Evolutionary conservation across 2,888 invertebrate genomes (phyloP).

Genomic region (Phalangium opilio): DNA sequence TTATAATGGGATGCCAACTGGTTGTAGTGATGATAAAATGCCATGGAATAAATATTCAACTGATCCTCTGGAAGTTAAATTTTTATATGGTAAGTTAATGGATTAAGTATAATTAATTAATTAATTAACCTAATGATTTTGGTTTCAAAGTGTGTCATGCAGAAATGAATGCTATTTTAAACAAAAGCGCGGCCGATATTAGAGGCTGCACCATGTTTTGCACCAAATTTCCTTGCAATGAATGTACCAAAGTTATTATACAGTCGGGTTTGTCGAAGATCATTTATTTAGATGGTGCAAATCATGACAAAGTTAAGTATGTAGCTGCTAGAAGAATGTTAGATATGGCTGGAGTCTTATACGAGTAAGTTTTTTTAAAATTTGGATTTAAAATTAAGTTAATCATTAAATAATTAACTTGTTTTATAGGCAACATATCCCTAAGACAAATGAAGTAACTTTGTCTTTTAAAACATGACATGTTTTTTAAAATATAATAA

Average conservation of each 20-base stretch:
- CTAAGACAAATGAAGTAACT: too few species aligned
- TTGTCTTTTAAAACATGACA: too few species aligned
- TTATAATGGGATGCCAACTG: slow-evolving; percentile 92
- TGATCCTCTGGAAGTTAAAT: slow-evolving; percentile 54
- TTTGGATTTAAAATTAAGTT: too few species aligned
- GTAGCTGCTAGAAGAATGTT: slow-evolving; percentile 69
- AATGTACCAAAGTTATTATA: slow-evolving; percentile 92
- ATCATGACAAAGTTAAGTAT: slow-evolving; percentile 48
- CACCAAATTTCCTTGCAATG: slow-evolving; percentile 87
- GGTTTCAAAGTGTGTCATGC: slow-evolving; percentile 77
- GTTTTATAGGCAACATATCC: too few species aligned
- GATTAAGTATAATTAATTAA: neutral
- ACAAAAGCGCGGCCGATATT: slow-evolving; percentile 64
- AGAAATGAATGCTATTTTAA: slow-evolving; percentile 90
- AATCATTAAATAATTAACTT: too few species aligned
- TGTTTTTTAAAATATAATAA: too few species aligned
- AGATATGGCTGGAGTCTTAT: slow-evolving; percentile 53
- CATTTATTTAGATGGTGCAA: slow-evolving; percentile 54
- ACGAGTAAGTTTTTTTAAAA: slow-evolving; percentile 32
- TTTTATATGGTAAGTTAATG: slow-evolving; percentile 54
- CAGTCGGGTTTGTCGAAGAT: slow-evolving; percentile 67
- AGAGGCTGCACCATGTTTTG: slow-evolving; percentile 71
- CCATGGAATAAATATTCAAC: slow-evolving; percentile 63
- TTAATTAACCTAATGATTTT: neutral
- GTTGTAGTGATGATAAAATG: slow-evolving; percentile 71